Conservation (phyloP, 2,888 invertebrate species). For the Lamellibrachia satsuma region DNA sequence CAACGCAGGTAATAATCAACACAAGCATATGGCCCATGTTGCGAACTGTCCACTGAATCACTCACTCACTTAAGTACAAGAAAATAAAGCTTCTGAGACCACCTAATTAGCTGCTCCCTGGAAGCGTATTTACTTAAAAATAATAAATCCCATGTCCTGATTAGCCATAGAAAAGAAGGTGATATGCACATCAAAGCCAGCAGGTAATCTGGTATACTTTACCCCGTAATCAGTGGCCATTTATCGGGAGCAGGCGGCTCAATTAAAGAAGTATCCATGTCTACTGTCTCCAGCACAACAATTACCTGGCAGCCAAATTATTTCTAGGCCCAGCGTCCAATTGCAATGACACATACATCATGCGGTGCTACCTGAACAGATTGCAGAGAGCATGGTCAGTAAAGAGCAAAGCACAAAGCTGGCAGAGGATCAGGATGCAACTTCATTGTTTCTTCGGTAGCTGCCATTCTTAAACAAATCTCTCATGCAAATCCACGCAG, state of each 20-base stretch:
- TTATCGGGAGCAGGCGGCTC: slow-evolving; percentile 7
- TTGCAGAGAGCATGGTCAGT: not conserved
- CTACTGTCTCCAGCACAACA: not conserved
- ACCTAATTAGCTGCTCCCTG: not conserved
- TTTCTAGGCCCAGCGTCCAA: not conserved
- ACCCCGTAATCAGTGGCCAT: not conserved
- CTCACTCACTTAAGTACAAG: not conserved
- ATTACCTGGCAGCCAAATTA: slow-evolving; percentile 13
- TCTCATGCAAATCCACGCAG: slow-evolving; percentile 4
- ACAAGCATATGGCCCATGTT: not conserved
- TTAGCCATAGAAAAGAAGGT: slow-evolving; percentile 17
- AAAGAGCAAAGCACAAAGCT: not conserved
- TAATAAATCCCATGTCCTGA: slow-evolving; percentile 17
- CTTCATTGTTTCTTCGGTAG: slow-evolving; percentile 17
- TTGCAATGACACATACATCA: not conserved
- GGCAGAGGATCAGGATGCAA: slow-evolving; percentile 13
- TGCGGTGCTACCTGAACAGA: not conserved
- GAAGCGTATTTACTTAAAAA: slow-evolving; percentile 17
- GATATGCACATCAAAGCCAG: slow-evolving; percentile 6
- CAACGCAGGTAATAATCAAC: slow-evolving; percentile 17
- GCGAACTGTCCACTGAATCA: not conserved
- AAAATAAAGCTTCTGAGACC: not conserved
- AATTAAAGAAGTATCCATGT: slow-evolving; percentile 13
- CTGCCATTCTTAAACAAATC: slow-evolving; percentile 10
- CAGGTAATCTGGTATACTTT: slow-evolving; percentile 6